phyloP scores from a whole-genome alignment of 2,888 invertebrate species.

The Nipponacmea schrenckii region DNA sequence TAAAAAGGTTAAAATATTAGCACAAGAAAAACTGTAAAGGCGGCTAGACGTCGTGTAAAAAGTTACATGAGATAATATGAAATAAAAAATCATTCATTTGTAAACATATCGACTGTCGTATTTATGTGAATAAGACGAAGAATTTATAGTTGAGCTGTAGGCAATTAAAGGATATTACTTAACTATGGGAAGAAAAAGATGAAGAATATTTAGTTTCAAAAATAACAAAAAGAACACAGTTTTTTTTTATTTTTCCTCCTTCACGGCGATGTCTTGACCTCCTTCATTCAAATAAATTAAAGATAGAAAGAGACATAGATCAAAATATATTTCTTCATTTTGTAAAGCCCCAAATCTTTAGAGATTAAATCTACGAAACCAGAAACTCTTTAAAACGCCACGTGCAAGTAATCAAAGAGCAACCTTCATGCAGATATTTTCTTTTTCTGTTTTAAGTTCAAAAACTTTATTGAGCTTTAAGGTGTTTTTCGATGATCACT shows the following conservation, averaged over 20 bases:
- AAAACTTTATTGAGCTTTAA: too few relatives aligned
- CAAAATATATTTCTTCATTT: neutral
- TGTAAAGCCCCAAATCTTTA: neutral
- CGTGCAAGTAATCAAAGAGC: neutral
- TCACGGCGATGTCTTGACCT: neutral
- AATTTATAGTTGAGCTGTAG: too few relatives aligned
- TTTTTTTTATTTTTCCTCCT: too few relatives aligned
- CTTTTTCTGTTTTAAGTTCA: too few relatives aligned
- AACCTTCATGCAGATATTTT: too few relatives aligned
- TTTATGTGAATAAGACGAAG: neutral
- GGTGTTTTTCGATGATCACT: too few relatives aligned
- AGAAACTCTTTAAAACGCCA: neutral
- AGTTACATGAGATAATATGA: too few relatives aligned
- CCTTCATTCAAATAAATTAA: neutral
- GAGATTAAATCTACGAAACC: neutral
- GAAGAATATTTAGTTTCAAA: neutral
- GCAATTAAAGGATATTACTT: too few relatives aligned
- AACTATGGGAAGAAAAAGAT: neutral
- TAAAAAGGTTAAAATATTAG: too few relatives aligned
- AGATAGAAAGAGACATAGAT: neutral
- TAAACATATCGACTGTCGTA: neutral
- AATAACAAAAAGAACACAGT: neutral
- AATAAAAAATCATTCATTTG: too few relatives aligned
- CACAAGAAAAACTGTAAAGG: too few relatives aligned
- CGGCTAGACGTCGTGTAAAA: too few relatives aligned